Conservation (phyloP, 2,888 invertebrate genomes). For the Brenthis daphne region DNA sequence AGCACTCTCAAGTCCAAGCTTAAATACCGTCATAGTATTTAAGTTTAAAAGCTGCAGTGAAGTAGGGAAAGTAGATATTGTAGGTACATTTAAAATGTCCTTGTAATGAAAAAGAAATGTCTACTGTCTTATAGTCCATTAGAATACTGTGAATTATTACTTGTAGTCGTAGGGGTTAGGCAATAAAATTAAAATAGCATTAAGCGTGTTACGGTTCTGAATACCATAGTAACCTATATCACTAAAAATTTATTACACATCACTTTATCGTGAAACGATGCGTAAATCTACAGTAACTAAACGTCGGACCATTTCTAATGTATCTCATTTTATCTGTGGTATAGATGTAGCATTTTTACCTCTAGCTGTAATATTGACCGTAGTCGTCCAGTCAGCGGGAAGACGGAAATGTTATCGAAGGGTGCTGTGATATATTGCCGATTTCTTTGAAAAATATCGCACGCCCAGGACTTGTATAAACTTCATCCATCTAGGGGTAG, state of each 20-base stretch:
- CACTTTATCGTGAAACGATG: background rate
- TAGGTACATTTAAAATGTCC: background rate
- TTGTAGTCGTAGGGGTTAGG: no score
- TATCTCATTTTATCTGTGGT: conserved; percentile 15
- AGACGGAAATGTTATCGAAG: conserved; percentile 65
- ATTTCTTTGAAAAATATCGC: conserved; percentile 66
- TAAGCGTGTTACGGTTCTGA: no score
- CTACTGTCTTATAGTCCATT: no score
- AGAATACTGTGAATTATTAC: no score
- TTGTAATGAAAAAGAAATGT: no score
- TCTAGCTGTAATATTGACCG: conserved; percentile 9
- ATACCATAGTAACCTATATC: background rate
- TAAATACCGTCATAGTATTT: conserved; percentile 6
- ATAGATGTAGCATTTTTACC: conserved; percentile 10
- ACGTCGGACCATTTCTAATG: background rate
- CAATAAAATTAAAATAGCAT: no score
- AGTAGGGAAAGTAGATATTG: conserved; percentile 1
- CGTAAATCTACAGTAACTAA: conserved; percentile 2
- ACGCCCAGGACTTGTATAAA: conserved; percentile 49
- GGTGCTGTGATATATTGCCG: conserved; percentile 71
- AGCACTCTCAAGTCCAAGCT: conserved; percentile 11
- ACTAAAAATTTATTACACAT: background rate
- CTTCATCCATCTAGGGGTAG: no score
- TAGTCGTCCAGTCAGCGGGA: conserved; percentile 59
- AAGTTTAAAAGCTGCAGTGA: conserved; percentile 10